phyloP scores from a whole-genome alignment of 2,888 invertebrate species.

The Monoplex corrugatus region DNA sequence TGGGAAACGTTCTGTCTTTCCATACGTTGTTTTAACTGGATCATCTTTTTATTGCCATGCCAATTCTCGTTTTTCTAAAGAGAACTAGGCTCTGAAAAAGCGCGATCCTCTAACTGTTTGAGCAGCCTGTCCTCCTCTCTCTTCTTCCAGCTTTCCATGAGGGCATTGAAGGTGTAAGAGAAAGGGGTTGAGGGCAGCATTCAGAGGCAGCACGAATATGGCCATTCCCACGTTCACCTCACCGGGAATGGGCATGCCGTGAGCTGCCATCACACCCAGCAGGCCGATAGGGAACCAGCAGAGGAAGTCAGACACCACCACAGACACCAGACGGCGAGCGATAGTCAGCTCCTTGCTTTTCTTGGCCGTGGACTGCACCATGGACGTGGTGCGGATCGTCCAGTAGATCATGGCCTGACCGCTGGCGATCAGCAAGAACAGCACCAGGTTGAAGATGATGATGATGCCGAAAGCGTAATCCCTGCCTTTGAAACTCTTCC shows the following conservation, averaged over 20 bases:
- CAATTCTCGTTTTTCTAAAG: no score
- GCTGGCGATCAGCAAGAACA: slow-evolving; percentile 75
- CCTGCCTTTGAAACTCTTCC: slow-evolving; percentile 76
- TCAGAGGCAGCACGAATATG: slow-evolving; percentile 34
- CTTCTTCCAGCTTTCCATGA: slow-evolving; percentile 18
- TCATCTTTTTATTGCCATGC: no score
- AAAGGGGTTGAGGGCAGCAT: slow-evolving; percentile 34
- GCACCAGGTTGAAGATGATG: slow-evolving; percentile 74
- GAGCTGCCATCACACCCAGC: slow-evolving; percentile 48
- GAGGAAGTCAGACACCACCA: slow-evolving; percentile 52
- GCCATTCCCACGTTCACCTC: slow-evolving; percentile 38
- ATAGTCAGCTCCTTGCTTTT: slow-evolving; percentile 49
- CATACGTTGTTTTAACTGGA: no score
- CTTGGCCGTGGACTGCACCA: neutral
- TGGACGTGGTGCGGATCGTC: slow-evolving; percentile 57
- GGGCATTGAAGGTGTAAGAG: slow-evolving; percentile 27
- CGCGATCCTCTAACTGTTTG: slow-evolving; percentile 6
- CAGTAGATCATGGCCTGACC: slow-evolving; percentile 78
- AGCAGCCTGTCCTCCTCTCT: slow-evolving; percentile 18
- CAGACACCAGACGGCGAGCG: slow-evolving; percentile 51
- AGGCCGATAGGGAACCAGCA: slow-evolving; percentile 57
- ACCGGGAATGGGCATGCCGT: slow-evolving; percentile 46
- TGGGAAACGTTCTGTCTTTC: no score
- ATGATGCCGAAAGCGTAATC: slow-evolving; percentile 78
- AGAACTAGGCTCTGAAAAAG: slow-evolving; percentile 83